Percentiles rank a stretch among this genome's conserved stretches.
phyloP scores from a whole-genome alignment of 2,888 invertebrate species.

The Aphidoletes aphidimyza region DNA sequence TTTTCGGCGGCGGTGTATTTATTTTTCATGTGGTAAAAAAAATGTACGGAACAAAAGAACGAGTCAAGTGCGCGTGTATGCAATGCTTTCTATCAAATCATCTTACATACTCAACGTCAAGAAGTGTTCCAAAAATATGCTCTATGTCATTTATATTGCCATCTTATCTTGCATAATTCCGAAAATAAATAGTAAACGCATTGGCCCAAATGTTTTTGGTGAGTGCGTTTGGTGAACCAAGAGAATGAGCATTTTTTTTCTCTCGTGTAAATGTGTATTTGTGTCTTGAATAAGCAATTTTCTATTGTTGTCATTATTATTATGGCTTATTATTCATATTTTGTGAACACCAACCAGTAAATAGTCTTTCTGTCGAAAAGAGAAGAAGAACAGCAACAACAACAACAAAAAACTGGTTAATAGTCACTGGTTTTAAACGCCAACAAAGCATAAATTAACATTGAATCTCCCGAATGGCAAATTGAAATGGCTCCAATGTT shows the following conservation, averaged over 20 bases:
- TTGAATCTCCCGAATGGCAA: background rate
- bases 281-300: slow-evolving; percentile 28
- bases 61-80: background rate
- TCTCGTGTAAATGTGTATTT: background rate
- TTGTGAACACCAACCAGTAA: background rate
- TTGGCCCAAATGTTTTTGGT: background rate
- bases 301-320: background rate
- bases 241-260: no score
- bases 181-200: background rate
- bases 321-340: background rate
- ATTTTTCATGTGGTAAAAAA: no score
- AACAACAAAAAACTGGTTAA: background rate
- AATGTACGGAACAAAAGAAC: background rate
- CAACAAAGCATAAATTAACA: background rate
- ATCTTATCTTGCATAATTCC: background rate
- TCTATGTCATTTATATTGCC: slow-evolving; percentile 6
- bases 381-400: no score
- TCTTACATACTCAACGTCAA: slow-evolving; percentile 13
- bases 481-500: background rate
- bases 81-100: slow-evolving; percentile 27
- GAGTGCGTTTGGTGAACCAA: no score
- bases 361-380: background rate
- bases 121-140: slow-evolving; percentile 19
- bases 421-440: background rate
- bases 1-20: no score